Conservation (phyloP, 2,113 vertebrate species). For the Gadus chalcogrammus region DNA sequence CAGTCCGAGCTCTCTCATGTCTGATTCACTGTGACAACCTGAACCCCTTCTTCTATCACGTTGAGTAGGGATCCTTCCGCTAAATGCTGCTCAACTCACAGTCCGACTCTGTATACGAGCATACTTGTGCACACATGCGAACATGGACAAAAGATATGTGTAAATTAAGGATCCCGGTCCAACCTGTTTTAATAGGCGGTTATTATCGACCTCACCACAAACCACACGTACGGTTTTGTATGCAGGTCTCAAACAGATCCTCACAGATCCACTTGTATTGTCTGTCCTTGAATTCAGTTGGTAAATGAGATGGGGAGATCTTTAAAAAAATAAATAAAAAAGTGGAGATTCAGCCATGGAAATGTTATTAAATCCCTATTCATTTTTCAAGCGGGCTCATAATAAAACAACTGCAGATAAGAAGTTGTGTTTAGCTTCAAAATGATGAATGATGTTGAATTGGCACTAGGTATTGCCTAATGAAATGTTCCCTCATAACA, state of each 20-base stretch:
- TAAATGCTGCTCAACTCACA: not conserved
- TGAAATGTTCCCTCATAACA: not conserved
- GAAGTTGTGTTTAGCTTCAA: not conserved
- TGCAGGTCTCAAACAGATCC: not conserved
- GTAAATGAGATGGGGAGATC: constrained; percentile 41
- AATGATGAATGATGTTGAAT: not conserved
- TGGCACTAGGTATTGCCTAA: not conserved
- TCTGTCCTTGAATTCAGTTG: too few species aligned
- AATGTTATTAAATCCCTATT: constrained; percentile 34
- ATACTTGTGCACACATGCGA: constrained; percentile 1
- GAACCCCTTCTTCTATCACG: constrained; percentile 22
- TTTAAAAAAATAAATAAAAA: constrained; percentile 59
- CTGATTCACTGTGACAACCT: not conserved
- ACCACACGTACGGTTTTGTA: not conserved
- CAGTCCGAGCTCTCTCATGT: constrained; percentile 26
- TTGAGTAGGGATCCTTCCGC: not conserved
- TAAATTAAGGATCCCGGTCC: too few species aligned
- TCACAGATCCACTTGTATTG: too few species aligned
- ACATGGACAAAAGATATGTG: too few species aligned
- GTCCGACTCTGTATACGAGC: not conserved
- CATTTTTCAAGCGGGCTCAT: constrained; percentile 29
- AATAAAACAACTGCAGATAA: not conserved
- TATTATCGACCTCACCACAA: too few species aligned
- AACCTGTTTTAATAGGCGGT: too few species aligned
- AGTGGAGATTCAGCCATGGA: constrained; percentile 54